Percentiles rank a stretch among this genome's conserved stretches.
Conservation (phyloP, 1,140 invertebrate genomes). For the Sesamia nonagrioides region DNA sequence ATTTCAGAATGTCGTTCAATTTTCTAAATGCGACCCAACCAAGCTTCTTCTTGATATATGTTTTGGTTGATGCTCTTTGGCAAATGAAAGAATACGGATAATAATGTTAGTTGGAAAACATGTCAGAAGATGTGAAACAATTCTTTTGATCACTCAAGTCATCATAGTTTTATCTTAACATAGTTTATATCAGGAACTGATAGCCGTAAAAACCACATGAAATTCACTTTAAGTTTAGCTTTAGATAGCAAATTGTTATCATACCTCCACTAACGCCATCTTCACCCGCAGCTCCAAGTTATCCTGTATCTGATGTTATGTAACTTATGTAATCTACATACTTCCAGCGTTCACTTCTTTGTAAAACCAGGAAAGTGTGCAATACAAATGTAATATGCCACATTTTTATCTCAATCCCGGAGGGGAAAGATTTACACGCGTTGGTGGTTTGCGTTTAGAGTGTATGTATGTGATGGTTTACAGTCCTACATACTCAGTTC, state of each 20-base stretch:
- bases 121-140: too few species aligned
- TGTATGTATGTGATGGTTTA: background rate
- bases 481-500: background rate
- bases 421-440: constrained; percentile 28
- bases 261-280: background rate
- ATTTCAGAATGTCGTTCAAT: too few species aligned
- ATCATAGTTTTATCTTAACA: too few species aligned
- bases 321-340: constrained; percentile 17
- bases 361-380: constrained; percentile 1
- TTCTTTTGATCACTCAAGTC: too few species aligned
- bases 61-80: too few species aligned
- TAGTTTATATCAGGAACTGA: background rate
- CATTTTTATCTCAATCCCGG: constrained; percentile 7
- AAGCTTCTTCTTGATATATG: too few species aligned
- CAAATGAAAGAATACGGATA: too few species aligned
- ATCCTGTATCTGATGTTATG: background rate
- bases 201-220: background rate
- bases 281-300: background rate
- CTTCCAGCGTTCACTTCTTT: background rate
- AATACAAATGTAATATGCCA: constrained; percentile 29
- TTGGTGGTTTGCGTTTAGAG: background rate
- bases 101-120: too few species aligned
- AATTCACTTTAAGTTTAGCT: background rate
- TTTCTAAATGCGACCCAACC: too few species aligned
- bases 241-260: constrained; percentile 4